phyloP scores from a whole-genome alignment of 2,797 vertebrate species.

The Fringilla coelebs region DNA sequence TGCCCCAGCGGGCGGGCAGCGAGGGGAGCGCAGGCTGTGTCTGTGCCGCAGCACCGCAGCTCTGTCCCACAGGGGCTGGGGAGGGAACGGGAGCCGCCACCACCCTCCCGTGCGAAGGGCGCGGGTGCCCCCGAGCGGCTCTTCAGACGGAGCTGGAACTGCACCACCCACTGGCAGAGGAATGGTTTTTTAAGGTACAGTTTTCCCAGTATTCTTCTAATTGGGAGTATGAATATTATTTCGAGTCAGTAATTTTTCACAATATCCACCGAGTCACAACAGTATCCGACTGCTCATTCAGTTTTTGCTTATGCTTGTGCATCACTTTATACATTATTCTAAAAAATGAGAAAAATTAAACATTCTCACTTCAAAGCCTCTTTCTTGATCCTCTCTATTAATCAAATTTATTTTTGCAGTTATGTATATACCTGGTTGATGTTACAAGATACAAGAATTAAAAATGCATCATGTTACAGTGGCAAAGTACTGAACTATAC shows the following conservation, averaged over 20 bases:
- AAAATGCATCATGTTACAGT: accelerated
- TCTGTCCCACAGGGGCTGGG: accelerated
- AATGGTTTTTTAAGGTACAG: background rate
- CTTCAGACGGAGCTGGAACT: background rate
- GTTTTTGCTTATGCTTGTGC: background rate
- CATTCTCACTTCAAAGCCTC: background rate
- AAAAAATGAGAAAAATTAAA: background rate
- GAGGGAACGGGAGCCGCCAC: accelerated
- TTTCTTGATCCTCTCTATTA: background rate
- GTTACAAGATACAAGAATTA: background rate
- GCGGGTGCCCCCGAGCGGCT: background rate
- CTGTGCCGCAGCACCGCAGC: background rate
- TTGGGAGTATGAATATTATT: background rate
- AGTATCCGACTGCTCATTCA: background rate
- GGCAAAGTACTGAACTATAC: background rate
- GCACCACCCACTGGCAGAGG: background rate
- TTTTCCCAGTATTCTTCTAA: background rate
- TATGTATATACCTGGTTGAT: background rate
- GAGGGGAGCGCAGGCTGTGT: background rate
- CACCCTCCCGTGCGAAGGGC: accelerated
- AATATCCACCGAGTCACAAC: background rate
- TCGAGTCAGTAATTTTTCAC: background rate
- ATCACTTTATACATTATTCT: background rate
- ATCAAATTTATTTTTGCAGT: background rate
- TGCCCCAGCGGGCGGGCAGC: background rate